Evolutionary conservation across 2,113 vertebrate genomes (phyloP), one percentile per base, ranked within the genome.

Genomic region (Pteropus alecto): DNA sequence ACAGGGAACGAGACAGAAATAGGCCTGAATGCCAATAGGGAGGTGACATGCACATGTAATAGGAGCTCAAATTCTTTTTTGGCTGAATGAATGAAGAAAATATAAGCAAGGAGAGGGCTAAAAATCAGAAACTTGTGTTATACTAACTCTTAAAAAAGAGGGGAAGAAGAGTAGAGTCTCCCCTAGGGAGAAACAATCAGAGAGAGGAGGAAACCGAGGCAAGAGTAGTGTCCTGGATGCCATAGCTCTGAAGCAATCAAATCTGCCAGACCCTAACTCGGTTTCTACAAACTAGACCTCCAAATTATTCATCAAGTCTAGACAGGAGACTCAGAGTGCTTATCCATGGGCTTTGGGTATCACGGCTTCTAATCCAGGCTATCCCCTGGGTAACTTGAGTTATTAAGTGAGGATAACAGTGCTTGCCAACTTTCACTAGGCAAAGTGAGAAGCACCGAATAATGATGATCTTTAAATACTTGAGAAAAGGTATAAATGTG

Each of bases 381-480:
- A 79, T 90, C 70, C 87, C 94, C 95, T 84, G 4, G 70, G 65
- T 93, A 76, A 65, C 22, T 13, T 41, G 54, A 19, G 51, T 96
- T 90, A 94, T 96, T 95, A 87, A 90, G 51, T 43, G 30, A 95
- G 83, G 87, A 83, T 90, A 92, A 79, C 51, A 48, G 38, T 8
- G 21, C 87, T 87, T 95, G 74, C 90, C 87, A 79, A 43, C 63
- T 95, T 92, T 35, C 76, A 58, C 8, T 84, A 82, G 70, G 92
- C 81, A 90, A 94, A 65, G 87, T 43, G 26, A 92, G 87, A 81
- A 92, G 68, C 58, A 76, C 43, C 6, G 21, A 68, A 41, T 93
- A 92, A 90, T 70, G 90, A 78, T 67, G 79, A 79, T 63, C 74
- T 89, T 96, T 41, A 96, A 95, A 87, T 90, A 84, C 56, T 87